Percentiles rank a stretch among this genome's conserved stretches.
phyloP scores from a whole-genome alignment of 2,888 invertebrate species.

The Eucriotettix oculatus region DNA sequence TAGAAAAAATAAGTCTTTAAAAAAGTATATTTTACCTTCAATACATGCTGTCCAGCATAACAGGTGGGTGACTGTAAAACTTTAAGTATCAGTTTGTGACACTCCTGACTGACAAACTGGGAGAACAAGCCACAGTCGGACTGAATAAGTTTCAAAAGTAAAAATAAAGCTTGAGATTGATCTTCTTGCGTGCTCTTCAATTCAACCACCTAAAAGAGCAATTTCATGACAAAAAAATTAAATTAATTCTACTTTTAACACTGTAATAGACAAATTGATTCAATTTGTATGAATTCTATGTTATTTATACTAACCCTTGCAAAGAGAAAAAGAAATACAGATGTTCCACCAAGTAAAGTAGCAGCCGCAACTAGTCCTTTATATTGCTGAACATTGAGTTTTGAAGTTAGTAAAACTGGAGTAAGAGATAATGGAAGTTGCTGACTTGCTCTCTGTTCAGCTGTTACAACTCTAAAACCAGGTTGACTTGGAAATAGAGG shows the following conservation, averaged over 20 bases:
- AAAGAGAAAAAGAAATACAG: slow-evolving; percentile 46
- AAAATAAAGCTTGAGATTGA: slow-evolving; percentile 43
- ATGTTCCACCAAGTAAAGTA: slow-evolving; percentile 42
- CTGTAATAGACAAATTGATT: too few species aligned
- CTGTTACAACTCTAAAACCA: slow-evolving; percentile 27
- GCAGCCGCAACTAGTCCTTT: slow-evolving; percentile 37
- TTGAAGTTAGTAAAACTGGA: slow-evolving; percentile 23
- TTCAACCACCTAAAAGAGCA: slow-evolving; percentile 41
- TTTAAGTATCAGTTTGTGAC: slow-evolving; percentile 31
- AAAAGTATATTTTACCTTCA: slow-evolving; percentile 28
- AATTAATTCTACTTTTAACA: too few species aligned
- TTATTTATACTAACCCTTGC: slow-evolving; percentile 36
- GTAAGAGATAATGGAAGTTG: slow-evolving; percentile 27
- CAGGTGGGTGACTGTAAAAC: slow-evolving; percentile 43
- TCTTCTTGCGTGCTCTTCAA: slow-evolving; percentile 36
- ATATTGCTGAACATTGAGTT: slow-evolving; percentile 29
- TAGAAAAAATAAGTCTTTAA: neutral
- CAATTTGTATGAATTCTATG: neutral
- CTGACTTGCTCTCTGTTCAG: slow-evolving; percentile 28
- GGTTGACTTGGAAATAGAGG: slow-evolving; percentile 27
- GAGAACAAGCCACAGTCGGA: slow-evolving; percentile 41
- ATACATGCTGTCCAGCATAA: slow-evolving; percentile 36
- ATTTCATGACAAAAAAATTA: neutral
- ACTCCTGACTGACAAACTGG: slow-evolving; percentile 38
- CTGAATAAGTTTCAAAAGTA: slow-evolving; percentile 39